Percentiles rank a stretch among this genome's conserved stretches.
These are phyloP conservation scores for Neotoxoptera formosana DNA, from an alignment of 1,140 invertebrate species.

Conservation along the genomic window DNA sequence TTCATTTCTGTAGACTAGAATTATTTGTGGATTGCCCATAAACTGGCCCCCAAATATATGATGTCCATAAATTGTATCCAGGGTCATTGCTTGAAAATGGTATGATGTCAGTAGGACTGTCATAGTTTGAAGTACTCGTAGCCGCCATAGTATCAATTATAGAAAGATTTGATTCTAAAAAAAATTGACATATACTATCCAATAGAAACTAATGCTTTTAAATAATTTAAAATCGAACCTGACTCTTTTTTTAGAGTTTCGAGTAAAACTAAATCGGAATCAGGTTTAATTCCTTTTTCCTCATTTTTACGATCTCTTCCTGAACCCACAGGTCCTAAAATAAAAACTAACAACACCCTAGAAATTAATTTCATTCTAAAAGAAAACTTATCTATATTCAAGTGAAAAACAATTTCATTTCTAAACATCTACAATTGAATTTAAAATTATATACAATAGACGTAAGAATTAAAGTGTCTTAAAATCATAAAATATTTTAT, in stretches of 20 bases:
- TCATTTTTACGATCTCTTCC: conserved; percentile 52
- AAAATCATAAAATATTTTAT: too few species aligned
- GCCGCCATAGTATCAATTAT: background rate
- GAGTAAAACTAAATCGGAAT: conserved; percentile 25
- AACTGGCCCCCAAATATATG: conserved; percentile 39
- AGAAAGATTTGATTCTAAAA: conserved; percentile 26
- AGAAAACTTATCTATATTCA: background rate
- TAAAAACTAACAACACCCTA: background rate
- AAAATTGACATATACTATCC: background rate
- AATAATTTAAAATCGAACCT: conserved; percentile 1
- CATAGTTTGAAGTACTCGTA: background rate
- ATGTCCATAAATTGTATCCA: conserved; percentile 52
- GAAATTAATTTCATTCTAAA: background rate
- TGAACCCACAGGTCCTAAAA: conserved; percentile 49
- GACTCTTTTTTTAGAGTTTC: conserved; percentile 8
- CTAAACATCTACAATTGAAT: background rate
- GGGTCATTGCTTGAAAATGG: conserved; percentile 45
- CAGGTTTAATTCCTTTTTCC: background rate
- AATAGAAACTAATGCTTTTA: background rate
- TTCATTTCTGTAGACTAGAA: conserved; percentile 12
- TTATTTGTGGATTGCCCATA: conserved; percentile 44
- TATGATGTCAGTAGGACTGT: background rate
- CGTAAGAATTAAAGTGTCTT: too few species aligned
- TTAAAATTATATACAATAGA: background rate
- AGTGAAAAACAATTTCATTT: background rate